Conservation (phyloP, 1,140 invertebrate species). For the Brachystomella parvula region DNA sequence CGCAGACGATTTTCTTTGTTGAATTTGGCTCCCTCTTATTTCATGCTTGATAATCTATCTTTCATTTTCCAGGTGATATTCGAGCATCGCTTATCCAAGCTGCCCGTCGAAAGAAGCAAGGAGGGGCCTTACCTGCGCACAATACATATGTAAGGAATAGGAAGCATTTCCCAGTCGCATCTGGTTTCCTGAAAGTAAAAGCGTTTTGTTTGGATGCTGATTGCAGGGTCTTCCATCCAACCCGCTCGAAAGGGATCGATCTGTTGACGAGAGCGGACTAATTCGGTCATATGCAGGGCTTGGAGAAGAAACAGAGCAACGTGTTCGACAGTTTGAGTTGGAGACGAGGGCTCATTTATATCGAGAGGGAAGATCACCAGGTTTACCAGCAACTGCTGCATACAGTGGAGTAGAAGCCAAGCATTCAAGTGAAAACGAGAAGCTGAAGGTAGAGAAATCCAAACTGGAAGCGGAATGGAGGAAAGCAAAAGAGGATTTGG, state of each 20-base stretch:
- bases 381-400: background rate
- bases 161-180: background rate
- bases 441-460: slow-evolving; percentile 47
- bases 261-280: slow-evolving; percentile 33
- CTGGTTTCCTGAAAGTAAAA: background rate
- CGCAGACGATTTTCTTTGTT: background rate
- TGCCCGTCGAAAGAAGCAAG: background rate
- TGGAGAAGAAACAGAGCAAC: slow-evolving; percentile 49
- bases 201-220: background rate
- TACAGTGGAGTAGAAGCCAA: too few relatives aligned
- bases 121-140: slow-evolving; percentile 12
- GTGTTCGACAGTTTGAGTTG: slow-evolving; percentile 60
- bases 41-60: background rate
- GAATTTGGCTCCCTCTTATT: background rate
- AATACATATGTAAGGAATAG: slow-evolving; percentile 32
- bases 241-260: slow-evolving; percentile 14
- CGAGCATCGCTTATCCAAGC: background rate
- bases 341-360: slow-evolving; percentile 62
- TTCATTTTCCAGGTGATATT: background rate
- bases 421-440: background rate
- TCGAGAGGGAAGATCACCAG: slow-evolving; percentile 38
- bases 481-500: slow-evolving; percentile 55
- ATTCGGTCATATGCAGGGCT: slow-evolving; percentile 36
- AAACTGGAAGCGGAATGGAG: slow-evolving; percentile 55
- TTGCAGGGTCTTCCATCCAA: slow-evolving; percentile 28